Conservation (phyloP, 1,140 invertebrate genomes). For the Aphidius gifuensis region DNA sequence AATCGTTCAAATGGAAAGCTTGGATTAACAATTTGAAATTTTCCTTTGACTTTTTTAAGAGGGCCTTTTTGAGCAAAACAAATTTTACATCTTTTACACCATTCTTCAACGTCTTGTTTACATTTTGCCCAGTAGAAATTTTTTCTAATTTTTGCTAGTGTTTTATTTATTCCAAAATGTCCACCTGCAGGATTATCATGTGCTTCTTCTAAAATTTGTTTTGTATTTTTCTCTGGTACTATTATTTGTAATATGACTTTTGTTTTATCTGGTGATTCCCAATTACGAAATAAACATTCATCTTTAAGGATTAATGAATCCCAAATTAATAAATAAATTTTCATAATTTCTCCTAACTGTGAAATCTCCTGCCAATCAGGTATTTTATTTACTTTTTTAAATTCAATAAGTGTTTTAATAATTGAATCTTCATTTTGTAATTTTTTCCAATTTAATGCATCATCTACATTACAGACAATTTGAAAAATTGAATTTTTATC, state of each 20-base stretch:
- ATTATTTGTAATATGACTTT: neutral
- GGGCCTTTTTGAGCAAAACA: slow-evolving; percentile 26
- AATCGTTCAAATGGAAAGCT: slow-evolving; percentile 28
- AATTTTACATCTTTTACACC: too few species aligned
- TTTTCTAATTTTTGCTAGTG: too few species aligned
- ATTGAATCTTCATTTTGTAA: slow-evolving; percentile 13
- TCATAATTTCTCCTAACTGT: too few species aligned
- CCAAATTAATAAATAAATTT: too few species aligned
- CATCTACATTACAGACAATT: slow-evolving; percentile 2
- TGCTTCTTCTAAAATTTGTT: too few species aligned
- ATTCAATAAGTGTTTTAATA: neutral
- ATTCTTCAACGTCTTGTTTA: too few species aligned
- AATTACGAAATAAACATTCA: neutral
- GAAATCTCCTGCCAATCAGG: too few species aligned
- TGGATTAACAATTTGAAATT: slow-evolving; percentile 22
- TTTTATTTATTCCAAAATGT: too few species aligned
- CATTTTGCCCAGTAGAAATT: too few species aligned
- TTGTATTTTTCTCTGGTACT: too few species aligned
- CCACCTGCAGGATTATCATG: too few species aligned
- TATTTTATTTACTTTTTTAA: slow-evolving; percentile 3
- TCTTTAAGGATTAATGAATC: too few species aligned
- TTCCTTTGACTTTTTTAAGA: slow-evolving; percentile 10
- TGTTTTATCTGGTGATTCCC: neutral
- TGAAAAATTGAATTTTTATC: neutral
- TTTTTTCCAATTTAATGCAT: slow-evolving; percentile 4